Conservation (phyloP, 2,113 vertebrate species). For the Brachirus orientalis region DNA sequence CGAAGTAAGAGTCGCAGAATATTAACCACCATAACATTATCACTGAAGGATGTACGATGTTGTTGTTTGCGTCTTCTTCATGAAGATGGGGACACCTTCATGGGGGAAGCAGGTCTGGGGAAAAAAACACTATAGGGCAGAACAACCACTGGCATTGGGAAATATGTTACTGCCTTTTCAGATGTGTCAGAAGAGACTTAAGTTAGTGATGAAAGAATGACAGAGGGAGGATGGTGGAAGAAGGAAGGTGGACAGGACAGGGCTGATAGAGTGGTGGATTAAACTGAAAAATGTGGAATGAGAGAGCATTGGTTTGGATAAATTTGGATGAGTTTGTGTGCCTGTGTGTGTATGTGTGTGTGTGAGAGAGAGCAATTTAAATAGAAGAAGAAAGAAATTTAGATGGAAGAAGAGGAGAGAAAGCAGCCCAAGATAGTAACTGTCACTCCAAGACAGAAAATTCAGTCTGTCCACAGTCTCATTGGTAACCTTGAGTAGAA, state of each 20-base stretch:
- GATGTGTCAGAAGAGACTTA: not conserved
- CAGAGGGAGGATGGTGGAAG: slow-evolving; percentile 6
- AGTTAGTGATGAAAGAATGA: slow-evolving; percentile 25
- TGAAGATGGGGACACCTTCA: no score
- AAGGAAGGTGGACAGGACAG: slow-evolving; percentile 25
- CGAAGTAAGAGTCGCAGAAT: no score
- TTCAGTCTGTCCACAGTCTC: slow-evolving; percentile 17
- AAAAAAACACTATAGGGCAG: no score
- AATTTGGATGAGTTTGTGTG: no score
- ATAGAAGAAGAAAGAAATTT: slow-evolving; percentile 25
- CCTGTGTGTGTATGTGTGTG: no score
- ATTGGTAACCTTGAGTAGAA: slow-evolving; percentile 60
- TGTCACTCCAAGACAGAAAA: slow-evolving; percentile 24
- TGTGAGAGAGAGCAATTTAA: slow-evolving; percentile 6
- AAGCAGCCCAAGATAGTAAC: slow-evolving; percentile 27
- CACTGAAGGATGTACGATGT: no score
- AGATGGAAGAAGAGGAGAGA: slow-evolving; percentile 22
- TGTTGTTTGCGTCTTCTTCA: no score
- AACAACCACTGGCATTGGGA: no score
- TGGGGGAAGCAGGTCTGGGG: no score
- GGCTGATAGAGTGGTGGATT: slow-evolving; percentile 35
- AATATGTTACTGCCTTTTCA: no score
- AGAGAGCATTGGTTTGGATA: slow-evolving; percentile 12
- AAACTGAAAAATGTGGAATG: slow-evolving; percentile 24
- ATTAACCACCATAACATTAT: no score